A percentile compares a stretch with the other conserved stretches of the same genome.
These are phyloP conservation scores for Alfaro cultratus DNA, from an alignment of 2,797 vertebrate species.

Conservation along the genomic window DNA sequence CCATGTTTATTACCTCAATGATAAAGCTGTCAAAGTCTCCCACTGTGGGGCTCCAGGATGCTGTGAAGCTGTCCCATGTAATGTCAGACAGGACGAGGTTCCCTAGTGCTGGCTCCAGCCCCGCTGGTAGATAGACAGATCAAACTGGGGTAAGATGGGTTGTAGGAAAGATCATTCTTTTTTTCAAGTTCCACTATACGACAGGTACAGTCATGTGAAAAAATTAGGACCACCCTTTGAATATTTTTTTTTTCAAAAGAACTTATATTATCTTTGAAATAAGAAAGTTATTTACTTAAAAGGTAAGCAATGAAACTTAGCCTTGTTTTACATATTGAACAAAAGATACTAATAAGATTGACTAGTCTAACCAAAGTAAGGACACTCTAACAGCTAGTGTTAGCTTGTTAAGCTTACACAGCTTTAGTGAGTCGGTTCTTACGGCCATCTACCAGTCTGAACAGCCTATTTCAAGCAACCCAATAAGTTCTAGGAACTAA, in stretches of 20 bases:
- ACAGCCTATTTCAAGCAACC: neutral
- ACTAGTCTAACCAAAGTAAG: neutral
- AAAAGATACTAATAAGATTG: neutral
- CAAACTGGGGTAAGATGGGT: constrained; percentile 64
- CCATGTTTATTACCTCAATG: constrained; percentile 89
- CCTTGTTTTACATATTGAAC: neutral
- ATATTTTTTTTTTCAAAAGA: neutral
- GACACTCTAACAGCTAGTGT: neutral
- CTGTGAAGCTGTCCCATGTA: constrained; percentile 88
- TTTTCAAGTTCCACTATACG: constrained; percentile 3
- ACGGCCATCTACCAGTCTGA: neutral
- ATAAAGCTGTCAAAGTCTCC: constrained; percentile 90
- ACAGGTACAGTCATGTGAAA: neutral
- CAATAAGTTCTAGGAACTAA: neutral
- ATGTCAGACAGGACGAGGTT: constrained; percentile 81
- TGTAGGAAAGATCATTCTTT: constrained; percentile 28
- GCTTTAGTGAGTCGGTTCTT: neutral
- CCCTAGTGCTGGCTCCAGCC: constrained; percentile 82
- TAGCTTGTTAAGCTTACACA: neutral
- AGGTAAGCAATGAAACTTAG: neutral
- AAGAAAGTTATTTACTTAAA: neutral
- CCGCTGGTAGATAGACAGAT: constrained; percentile 87
- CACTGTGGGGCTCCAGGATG: constrained; percentile 85
- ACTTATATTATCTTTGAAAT: neutral
- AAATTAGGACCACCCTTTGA: neutral